Base-by-base conservation (phyloP, 2,888 invertebrate species). In the Acanthosepion lycidas region DNA sequence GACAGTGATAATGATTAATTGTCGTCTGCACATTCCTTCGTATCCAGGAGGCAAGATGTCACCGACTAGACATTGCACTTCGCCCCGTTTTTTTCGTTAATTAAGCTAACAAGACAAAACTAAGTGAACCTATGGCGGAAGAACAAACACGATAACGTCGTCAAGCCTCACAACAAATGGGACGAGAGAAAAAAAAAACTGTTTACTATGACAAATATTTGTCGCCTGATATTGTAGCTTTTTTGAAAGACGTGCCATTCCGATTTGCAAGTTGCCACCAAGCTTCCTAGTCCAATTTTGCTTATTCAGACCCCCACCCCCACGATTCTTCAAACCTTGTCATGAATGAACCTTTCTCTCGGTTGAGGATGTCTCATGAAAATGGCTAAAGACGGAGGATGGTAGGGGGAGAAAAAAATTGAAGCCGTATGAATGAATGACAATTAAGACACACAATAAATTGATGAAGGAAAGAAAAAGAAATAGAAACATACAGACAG, bases 201-300 rank as follows among this genome's bases (percentile, higher is more conserved):
- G 78, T 78, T 78, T n/a, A n/a, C 78, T 28, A 78, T 78, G n/a
- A n/a, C 78, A 78, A 78, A 78, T 78, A 78, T 78, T 78, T 78
- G 78, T n/a, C 12, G n/a, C 18, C 28, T 78, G 78, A n/a, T 8
- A n/a, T 0, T 15, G 0, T 18, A 9, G 12, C 0, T 28, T 1
- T n/a, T 28, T n/a, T 78, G 18, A 1, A 78, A n/a, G 15, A 12
- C 28, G n/a, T 9, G 78, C 28, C n/a, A 78, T 78, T 9, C 2
- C 18, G n/a, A 78, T n/a, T 8, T 64, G 6, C n/a, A 78, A 78
- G n/a, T 78, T 59, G 26, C 78, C 64, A n/a, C 64, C 6, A 9
- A 1, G n/a, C n/a, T 78, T 78, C 78, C 78, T n/a, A n/a, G 28
- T 9, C 78, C 15, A 12, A 9, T n/a, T 33, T 33, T 78, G 78